Evolutionary conservation across 2,888 invertebrate species (phyloP), one percentile per base, ranked within the genome.

Genomic region (Drosophila affinis): DNA sequence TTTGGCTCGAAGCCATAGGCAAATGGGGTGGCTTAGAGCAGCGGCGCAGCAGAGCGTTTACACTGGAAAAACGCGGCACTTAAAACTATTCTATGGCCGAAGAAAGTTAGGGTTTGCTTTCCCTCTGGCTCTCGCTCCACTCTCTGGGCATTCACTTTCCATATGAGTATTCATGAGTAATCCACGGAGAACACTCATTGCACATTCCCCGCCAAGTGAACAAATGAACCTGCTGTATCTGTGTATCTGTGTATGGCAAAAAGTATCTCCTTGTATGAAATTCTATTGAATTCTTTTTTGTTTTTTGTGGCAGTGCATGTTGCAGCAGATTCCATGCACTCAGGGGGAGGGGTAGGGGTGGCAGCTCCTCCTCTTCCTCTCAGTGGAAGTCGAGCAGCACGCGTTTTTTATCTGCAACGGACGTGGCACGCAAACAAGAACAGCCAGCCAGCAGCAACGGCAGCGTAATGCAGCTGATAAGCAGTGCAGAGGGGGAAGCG

Each of bases 371-470:
- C 34, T 56, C 65, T 52, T 24, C 24, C 49, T 57, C 46, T 51
- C 65, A 60, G 59, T 78, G 81, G 68, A 85, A 87, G 87, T 81
- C 79, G 69, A 79, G 74, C 67, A 74, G 72, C 81, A 79, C 85
- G 87, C 82, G 72, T 85, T 85, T 83, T 87, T 83, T 83, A 83
- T 83, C 83, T 88, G 87, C 84, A 83, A 60, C 83, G 83, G 83
- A 83, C 88, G 87, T 86, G 67, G 78, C 59, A 81, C 48, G 77
- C 79, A 78, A 65, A 84, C 64, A 84, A 71, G 59, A 48, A 29
- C 55, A 57, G 12, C 21, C 21, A 21, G 21, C 67, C 61, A 18
- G 21, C 59, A 57, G 9, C 67, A 51, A 27, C 62, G 59, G 29
- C 48, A 70, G 2, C 39, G 39, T 6, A 39, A n/a, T 39, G 14